Conservation (phyloP, 2,797 vertebrate species). For the Odontamblyopus rebecca region DNA sequence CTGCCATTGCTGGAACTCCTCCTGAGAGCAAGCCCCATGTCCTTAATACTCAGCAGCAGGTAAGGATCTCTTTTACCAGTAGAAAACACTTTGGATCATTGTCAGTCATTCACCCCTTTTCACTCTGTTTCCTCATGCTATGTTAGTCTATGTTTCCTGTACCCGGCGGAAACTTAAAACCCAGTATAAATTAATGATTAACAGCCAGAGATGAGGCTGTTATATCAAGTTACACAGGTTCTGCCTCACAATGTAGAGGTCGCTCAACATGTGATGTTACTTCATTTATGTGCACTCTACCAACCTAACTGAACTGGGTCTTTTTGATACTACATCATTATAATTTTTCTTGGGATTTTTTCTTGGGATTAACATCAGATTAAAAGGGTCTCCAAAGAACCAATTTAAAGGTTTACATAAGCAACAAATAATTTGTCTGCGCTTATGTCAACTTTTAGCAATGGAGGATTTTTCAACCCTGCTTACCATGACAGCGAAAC, state of each 20-base stretch:
- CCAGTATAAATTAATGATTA: slow-evolving; percentile 69
- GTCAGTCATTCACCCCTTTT: slow-evolving; percentile 6
- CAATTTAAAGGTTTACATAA: slow-evolving; percentile 15
- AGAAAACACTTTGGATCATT: not conserved
- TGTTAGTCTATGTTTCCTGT: not conserved
- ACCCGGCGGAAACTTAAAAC: slow-evolving; percentile 52
- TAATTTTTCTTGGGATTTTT: not conserved
- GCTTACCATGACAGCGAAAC: slow-evolving; percentile 83
- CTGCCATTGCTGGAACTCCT: not conserved
- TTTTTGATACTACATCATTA: too few species aligned
- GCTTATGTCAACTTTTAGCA: slow-evolving; percentile 66
- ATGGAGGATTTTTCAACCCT: slow-evolving; percentile 60
- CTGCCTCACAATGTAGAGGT: slow-evolving; percentile 26
- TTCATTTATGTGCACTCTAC: slow-evolving; percentile 11
- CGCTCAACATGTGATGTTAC: slow-evolving; percentile 15
- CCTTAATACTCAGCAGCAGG: slow-evolving; percentile 26
- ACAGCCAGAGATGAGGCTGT: slow-evolving; percentile 21
- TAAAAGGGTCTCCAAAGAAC: not conserved
- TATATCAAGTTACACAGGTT: slow-evolving; percentile 51
- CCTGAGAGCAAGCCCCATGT: not conserved
- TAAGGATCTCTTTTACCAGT: slow-evolving; percentile 15
- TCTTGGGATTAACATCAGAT: not conserved
- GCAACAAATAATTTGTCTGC: slow-evolving; percentile 28
- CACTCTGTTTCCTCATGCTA: slow-evolving; percentile 8
- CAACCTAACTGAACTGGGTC: not conserved